Percentiles rank a stretch among this genome's conserved stretches.
These are phyloP conservation scores for Bubo scandiacus DNA, from an alignment of 2,113 vertebrate species.

Conservation along the genomic window DNA sequence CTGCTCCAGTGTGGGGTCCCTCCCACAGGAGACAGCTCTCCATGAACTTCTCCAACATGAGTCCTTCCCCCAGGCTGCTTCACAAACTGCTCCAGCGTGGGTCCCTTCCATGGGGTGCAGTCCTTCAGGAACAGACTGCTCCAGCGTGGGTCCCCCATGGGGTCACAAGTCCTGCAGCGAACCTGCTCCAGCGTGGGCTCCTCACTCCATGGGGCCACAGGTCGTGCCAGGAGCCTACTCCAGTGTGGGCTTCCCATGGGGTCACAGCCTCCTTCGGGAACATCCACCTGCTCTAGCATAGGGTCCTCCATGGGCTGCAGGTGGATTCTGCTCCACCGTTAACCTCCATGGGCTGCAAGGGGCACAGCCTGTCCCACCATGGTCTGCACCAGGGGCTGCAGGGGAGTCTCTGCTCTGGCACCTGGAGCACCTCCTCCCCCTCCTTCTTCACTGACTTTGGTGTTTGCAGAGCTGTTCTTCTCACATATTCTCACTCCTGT, in stretches of 20 bases:
- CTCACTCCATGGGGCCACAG: not conserved
- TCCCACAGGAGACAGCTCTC: not conserved
- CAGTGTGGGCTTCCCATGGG: not conserved
- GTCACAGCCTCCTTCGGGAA: not conserved
- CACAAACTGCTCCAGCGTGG: no score
- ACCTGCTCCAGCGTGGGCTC: not conserved
- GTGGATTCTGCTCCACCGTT: no score
- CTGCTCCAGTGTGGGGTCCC: accelerated
- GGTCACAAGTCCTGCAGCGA: not conserved
- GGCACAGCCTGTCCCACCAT: not conserved
- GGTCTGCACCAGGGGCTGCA: not conserved
- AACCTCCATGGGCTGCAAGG: not conserved
- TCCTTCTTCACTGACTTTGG: no score
- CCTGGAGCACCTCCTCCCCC: no score
- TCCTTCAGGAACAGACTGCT: no score
- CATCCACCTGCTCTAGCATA: not conserved
- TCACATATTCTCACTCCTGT: not conserved
- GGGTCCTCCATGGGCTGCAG: not conserved
- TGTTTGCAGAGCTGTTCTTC: no score
- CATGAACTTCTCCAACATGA: not conserved
- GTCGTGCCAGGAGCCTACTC: not conserved
- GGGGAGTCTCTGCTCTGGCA: not conserved
- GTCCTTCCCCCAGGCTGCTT: no score
- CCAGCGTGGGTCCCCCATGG: no score
- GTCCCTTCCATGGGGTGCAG: no score